These are phyloP conservation scores for Chrysolina americana DNA, from an alignment of 2,888 invertebrate genomes.

Conservation along the genomic window DNA sequence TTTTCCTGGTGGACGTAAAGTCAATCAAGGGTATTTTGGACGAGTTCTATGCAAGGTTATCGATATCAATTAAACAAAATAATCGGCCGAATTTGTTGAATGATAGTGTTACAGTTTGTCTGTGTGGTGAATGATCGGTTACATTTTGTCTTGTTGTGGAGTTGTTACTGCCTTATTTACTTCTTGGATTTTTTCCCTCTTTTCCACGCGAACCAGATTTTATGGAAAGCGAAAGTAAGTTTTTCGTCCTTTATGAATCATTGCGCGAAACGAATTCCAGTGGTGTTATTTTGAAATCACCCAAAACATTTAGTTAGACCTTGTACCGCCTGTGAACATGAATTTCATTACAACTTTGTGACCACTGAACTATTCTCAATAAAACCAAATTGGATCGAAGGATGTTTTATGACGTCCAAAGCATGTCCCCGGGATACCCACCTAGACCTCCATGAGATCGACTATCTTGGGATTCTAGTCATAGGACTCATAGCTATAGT, in stretches of 20 bases:
- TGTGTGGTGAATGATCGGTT: slow-evolving; percentile 32
- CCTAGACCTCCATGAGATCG: too few relatives aligned
- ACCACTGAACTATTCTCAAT: too few relatives aligned
- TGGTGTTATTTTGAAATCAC: too few relatives aligned
- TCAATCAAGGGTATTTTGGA: slow-evolving; percentile 51
- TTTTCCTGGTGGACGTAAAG: slow-evolving; percentile 37
- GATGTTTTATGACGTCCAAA: too few relatives aligned
- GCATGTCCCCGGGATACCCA: too few relatives aligned
- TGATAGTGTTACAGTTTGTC: slow-evolving; percentile 13
- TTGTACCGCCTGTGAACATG: too few relatives aligned
- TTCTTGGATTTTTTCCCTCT: slow-evolving; percentile 29
- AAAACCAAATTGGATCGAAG: too few relatives aligned
- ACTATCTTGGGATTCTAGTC: too few relatives aligned
- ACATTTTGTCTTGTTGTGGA: slow-evolving; percentile 11
- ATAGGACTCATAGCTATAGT: too few relatives aligned
- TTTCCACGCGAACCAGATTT: slow-evolving; percentile 32
- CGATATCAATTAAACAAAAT: slow-evolving; percentile 29
- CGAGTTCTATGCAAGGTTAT: slow-evolving; percentile 51
- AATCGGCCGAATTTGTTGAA: neutral
- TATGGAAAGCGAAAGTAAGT: slow-evolving; percentile 23
- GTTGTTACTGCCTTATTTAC: slow-evolving; percentile 29
- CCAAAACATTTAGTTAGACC: too few relatives aligned
- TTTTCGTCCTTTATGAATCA: neutral
- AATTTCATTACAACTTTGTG: too few relatives aligned
- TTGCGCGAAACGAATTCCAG: too few relatives aligned